Evolutionary conservation across 1,140 invertebrate species (phyloP).

Genomic region (Diabrotica virgifera): DNA sequence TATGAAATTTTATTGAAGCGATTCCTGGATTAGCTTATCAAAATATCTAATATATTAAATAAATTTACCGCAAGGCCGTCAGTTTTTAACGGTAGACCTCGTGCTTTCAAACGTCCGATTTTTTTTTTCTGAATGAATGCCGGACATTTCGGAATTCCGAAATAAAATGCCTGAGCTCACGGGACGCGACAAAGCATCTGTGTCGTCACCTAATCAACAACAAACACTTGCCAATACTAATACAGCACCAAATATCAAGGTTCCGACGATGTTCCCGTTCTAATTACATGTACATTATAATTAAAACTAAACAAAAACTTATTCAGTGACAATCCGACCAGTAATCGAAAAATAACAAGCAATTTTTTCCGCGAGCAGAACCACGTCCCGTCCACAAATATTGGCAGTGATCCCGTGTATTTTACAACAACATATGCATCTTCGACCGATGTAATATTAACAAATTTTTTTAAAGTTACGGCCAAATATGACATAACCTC

Average conservation of each 20-base stretch:
- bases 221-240: neutral
- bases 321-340: neutral
- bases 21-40: no score
- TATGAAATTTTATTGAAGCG: no score
- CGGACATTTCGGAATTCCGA: no score
- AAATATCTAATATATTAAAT: no score
- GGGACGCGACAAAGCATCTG: neutral
- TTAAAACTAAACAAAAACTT: constrained; percentile 3
- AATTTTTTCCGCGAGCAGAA: neutral
- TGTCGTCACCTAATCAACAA: neutral
- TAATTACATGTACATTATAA: neutral
- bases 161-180: neutral
- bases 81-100: no score
- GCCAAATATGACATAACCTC: constrained; percentile 14
- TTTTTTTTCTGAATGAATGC: no score
- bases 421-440: constrained; percentile 8
- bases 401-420: constrained; percentile 17
- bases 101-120: no score
- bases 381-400: constrained; percentile 7
- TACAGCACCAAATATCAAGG: constrained; percentile 21
- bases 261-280: constrained; percentile 16
- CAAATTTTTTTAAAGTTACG: constrained; percentile 19
- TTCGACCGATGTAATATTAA: neutral
- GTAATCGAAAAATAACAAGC: neutral
- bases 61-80: no score